Evolutionary conservation across 2,113 vertebrate genomes (phyloP), one percentile per base, ranked within the genome.

Genomic region (Origma solitaria): DNA sequence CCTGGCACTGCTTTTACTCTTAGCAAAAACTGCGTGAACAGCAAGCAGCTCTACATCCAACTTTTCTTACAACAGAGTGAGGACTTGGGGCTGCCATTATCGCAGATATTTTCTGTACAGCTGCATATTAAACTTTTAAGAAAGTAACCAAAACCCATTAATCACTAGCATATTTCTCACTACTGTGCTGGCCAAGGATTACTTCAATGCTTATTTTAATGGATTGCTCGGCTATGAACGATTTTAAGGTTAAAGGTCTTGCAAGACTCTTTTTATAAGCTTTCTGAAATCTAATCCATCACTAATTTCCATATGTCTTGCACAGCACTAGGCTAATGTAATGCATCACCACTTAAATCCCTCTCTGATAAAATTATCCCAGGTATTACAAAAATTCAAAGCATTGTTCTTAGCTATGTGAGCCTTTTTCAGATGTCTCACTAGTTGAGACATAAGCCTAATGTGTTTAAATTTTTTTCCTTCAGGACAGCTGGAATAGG

Each of bases 241-340:
- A 72, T 95, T 95, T 88, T 75, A 86, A 96, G 92, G 92, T 86
- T 88, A 92, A 90, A 92, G 90, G 82, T 92, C 86, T 90, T 54
- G 51, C 35, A 96, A 92, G 82, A 66, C 58, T 88, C 62, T 80
- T 96, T 82, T 94, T 77, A 88, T 90, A 96, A 95, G 92, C 88
- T 77, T 90, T 92, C 68, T 90, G 87, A 86, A 95, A 94, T 92
- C 88, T 73, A 94, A 90, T 92, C 90, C 90, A 86, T 92, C 82
- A n/a, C 86, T 93, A 28, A 86, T 94, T 96, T 88, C 82, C 82
- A 33, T 80, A 86, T 45, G 80, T 77, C 86, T 80, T 54, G 71
- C 90, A 86, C 71, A 92, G 92, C 58, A 58, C 66, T 65, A 53
- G 82, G 76, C 57, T 94, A 88, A 94, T 90, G 85, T 82, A 92